Base-by-base conservation (phyloP, 2,797 vertebrate species). In the Sphaeramia orbicularis region DNA sequence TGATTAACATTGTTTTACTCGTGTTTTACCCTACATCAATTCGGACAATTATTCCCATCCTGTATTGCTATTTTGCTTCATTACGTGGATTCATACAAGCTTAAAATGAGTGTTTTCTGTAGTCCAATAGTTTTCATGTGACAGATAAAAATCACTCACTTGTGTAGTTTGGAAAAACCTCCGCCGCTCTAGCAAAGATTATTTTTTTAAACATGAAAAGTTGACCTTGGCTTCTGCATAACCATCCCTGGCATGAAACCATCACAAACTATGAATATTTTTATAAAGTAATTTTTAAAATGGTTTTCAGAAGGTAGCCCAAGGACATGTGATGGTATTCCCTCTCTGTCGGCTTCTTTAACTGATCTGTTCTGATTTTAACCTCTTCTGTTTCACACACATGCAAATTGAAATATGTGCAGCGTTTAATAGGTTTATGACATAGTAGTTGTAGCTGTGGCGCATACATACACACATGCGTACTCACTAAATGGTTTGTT, bases 1-100 rank as follows among this genome's bases (percentile, higher is more conserved):
- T 14, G 14, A 78, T 80, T 68, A 73, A 69, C 51, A 71, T 52
- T 45, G 35, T 65, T 74, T 36, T 41, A 65, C 6, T 35, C 55
- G 60, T 64, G 56, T 76, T 81, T 71, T 64, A 76, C 27, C 13
- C 16, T 9, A n/a, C 45, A 73, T 55, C 15, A 71, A 16, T 41
- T 74, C 8, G 1, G 37, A 64, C 65, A 55, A 52, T 61, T 49
- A 47, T 44, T 10, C 35, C 51, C 11, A 49, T 65, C 30, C 51
- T 63, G 16, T 62, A 58, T 48, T 55, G 45, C 30, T 30, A 18
- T 55, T 13, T 40, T 4, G 57, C 40, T 21, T 74, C 45, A 48
- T 61, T 50, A 50, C 15, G 38, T 16, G 2, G 42, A 47, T 43
- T 47, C 6, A n/a, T 27, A n/a, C 5, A 5, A 7, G 21, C 36